These are phyloP conservation scores for Zapus hudsonius DNA, from an alignment of 2,113 vertebrate species.

Conservation along the genomic window DNA sequence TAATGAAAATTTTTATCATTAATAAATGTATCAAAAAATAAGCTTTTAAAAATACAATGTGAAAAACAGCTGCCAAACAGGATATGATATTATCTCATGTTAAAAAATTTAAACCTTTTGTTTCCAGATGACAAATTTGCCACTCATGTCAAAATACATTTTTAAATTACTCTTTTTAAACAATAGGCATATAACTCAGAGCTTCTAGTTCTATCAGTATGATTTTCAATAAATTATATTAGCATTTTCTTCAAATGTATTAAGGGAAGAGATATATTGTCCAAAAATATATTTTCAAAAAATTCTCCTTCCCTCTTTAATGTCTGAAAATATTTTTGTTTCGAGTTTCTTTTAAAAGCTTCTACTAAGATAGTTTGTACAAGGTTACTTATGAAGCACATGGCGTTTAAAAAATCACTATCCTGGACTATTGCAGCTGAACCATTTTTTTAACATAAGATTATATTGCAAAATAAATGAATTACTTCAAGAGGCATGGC, in stretches of 20 bases:
- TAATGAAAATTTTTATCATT: conserved; percentile 47
- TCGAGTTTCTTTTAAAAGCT: conserved; percentile 78
- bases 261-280: conserved; percentile 55
- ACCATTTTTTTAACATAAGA: conserved; percentile 92
- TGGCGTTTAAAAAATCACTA: conserved; percentile 96
- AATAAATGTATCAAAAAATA: conserved; percentile 25
- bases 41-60: conserved; percentile 55
- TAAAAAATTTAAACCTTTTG: conserved; percentile 2
- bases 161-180: neutral
- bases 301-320: conserved; percentile 60
- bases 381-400: conserved; percentile 87
- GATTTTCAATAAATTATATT: conserved; percentile 61
- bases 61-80: conserved; percentile 40
- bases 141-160: conserved; percentile 22
- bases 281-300: conserved; percentile 39
- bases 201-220: conserved; percentile 7
- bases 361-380: conserved; percentile 85
- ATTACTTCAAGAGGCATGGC: conserved; percentile 93
- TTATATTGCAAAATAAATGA: conserved; percentile 98
- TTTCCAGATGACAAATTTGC: conserved; percentile 30
- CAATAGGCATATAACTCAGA: neutral
- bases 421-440: conserved; percentile 86
- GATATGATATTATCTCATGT: neutral
- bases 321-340: conserved; percentile 75
- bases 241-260: conserved; percentile 43